Evolutionary conservation across 1,140 invertebrate genomes (phyloP), one percentile per base, ranked within the genome.

Genomic region (Calycopis cecrops): DNA sequence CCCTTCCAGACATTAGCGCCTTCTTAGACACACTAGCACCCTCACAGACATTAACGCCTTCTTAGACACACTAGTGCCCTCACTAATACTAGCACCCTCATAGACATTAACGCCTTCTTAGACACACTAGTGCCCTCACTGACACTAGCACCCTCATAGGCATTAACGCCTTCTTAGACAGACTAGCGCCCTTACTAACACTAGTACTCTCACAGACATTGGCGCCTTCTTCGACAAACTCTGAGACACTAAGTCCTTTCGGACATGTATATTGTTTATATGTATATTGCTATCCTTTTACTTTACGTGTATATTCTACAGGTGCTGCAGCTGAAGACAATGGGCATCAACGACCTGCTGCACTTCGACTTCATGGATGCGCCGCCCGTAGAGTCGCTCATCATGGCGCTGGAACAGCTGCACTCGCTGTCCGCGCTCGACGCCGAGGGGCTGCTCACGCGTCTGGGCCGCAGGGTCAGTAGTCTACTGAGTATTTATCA

Each of bases 361-460:
- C 94, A 98, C 74, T 99, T 99, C 85, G 98, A 99, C 89, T 99
- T 99, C 85, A 99, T 99, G 98, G 99, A 99, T 85, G 96, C 98
- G 0, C 99, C 99, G 9, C 98, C 98, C 0, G 96, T 98, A 8
- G 97, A 98, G 81, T 95, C 97, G 0, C 90, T 99, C 42, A 97
- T 99, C 11, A 98, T 99, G 92, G 99, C 99, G 4, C 88, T 99
- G 58, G 98, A 99, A 80, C 96, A 98, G 65, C 88, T 99, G 28
- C 98, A 99, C 88, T 99, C 98, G 9, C 89, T 99, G 0, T 98
- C 97, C 63, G 98, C 99, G 0, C 88, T 99, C 0, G 98, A 99
- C 84, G 96, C 99, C 73, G 98, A 99, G 88, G 98, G 98, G 1
- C 85, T 99, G 35, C 88, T 99, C 0, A 99, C 98, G 0, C 89